A percentile compares a stretch with the other conserved stretches of the same genome.
phyloP scores from a whole-genome alignment of 2,888 invertebrate species.

The Stenichneumon culpator region DNA sequence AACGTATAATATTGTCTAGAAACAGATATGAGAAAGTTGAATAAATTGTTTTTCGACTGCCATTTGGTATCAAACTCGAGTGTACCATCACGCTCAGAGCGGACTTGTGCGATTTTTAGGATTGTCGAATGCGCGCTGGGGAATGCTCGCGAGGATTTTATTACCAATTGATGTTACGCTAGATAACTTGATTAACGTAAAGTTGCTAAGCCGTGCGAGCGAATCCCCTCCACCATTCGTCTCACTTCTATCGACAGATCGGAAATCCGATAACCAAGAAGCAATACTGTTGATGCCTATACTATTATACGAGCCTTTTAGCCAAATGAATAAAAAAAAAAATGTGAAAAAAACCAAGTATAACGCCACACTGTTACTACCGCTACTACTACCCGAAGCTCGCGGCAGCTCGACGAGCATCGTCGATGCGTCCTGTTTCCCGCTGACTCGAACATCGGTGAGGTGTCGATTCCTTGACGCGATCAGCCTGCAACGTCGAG shows the following conservation, averaged over 20 bases:
- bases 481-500: slow-evolving; percentile 6
- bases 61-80: slow-evolving; percentile 73
- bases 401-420: slow-evolving; percentile 22
- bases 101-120: slow-evolving; percentile 79
- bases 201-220: background rate
- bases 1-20: slow-evolving; percentile 45
- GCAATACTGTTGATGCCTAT: slow-evolving; percentile 84
- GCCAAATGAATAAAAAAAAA: slow-evolving; percentile 63
- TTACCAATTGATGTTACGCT: background rate
- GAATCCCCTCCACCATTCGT: slow-evolving; percentile 44
- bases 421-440: background rate
- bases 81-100: slow-evolving; percentile 70
- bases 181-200: background rate
- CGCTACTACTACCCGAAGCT: slow-evolving; percentile 33
- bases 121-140: slow-evolving; percentile 48
- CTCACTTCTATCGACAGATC: slow-evolving; percentile 61
- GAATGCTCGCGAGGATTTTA: slow-evolving; percentile 30
- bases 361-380: slow-evolving; percentile 20
- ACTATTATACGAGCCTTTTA: slow-evolving; percentile 74
- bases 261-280: slow-evolving; percentile 78
- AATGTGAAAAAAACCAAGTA: slow-evolving; percentile 23
- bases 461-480: slow-evolving; percentile 8
- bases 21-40: slow-evolving; percentile 49
- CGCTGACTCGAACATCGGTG: slow-evolving; percentile 10
- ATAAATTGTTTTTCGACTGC: slow-evolving; percentile 76